Evolutionary conservation across 2,888 invertebrate genomes (phyloP).

Genomic region (Chaitophorus viminalis): DNA sequence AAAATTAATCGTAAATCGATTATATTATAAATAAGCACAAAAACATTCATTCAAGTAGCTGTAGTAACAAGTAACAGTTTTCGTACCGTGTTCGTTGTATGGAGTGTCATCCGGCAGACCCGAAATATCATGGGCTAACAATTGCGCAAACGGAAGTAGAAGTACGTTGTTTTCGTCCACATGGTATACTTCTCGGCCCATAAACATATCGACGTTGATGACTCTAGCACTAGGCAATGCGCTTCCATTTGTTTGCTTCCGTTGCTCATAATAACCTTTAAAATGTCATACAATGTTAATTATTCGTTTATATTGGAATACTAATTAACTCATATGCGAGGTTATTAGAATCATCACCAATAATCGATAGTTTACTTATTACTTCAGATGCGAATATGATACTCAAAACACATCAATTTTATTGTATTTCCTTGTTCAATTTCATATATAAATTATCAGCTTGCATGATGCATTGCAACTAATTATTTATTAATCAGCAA

Average conservation of each 20-base stretch:
- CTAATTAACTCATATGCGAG: background rate
- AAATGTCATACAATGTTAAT: no score
- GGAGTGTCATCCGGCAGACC: background rate
- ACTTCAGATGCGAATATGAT: no score
- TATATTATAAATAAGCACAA: background rate
- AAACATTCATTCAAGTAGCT: background rate
- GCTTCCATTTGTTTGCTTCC: background rate
- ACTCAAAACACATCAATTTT: no score
- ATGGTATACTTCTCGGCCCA: background rate
- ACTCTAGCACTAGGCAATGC: background rate
- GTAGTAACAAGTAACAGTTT: background rate
- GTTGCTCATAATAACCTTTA: background rate
- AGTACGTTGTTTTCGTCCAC: background rate
- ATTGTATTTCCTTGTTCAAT: no score
- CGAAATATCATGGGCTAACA: constrained; percentile 1
- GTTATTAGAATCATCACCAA: no score
- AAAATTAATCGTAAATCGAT: background rate
- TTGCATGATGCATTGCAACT: no score
- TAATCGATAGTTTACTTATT: no score
- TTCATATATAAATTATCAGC: no score
- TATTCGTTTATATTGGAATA: background rate
- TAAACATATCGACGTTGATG: background rate
- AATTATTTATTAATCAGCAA: no score
- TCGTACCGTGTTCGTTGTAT: background rate
- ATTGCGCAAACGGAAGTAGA: background rate